These are phyloP conservation scores for Chanos chanos DNA, from an alignment of 2,797 vertebrate genomes.

Conservation along the genomic window DNA sequence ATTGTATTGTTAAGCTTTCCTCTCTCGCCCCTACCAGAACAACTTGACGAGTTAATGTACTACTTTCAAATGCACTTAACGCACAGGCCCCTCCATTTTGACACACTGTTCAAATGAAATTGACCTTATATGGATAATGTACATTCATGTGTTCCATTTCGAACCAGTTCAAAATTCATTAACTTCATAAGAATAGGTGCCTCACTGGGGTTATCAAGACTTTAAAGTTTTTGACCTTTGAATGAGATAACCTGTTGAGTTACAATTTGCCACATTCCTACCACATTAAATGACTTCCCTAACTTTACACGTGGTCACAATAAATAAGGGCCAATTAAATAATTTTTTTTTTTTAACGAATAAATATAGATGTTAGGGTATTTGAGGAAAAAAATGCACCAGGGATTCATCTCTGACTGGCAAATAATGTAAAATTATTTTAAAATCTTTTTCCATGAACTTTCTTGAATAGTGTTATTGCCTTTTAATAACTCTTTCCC, in stretches of 20 bases:
- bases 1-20: conserved; percentile 34
- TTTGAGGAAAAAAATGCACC: too few relatives aligned
- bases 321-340: too few relatives aligned
- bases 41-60: conserved; percentile 25
- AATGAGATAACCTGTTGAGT: not conserved
- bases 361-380: too few relatives aligned
- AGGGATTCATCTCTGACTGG: too few relatives aligned
- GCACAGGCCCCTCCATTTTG: not conserved
- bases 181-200: not conserved
- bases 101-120: conserved; percentile 24
- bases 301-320: too few relatives aligned
- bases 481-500: too few relatives aligned
- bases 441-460: too few relatives aligned
- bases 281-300: not conserved
- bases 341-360: too few relatives aligned
- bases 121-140: conserved; percentile 7
- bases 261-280: not conserved
- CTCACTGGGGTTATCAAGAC: conserved; percentile 3
- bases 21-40: conserved; percentile 6
- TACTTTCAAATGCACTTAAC: conserved; percentile 5
- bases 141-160: not conserved
- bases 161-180: not conserved
- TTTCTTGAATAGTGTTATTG: too few relatives aligned
- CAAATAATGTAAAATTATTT: too few relatives aligned
- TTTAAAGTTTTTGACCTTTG: too few relatives aligned